Base-by-base conservation (phyloP, 2,797 vertebrate species). In the Myotis vivesi region DNA sequence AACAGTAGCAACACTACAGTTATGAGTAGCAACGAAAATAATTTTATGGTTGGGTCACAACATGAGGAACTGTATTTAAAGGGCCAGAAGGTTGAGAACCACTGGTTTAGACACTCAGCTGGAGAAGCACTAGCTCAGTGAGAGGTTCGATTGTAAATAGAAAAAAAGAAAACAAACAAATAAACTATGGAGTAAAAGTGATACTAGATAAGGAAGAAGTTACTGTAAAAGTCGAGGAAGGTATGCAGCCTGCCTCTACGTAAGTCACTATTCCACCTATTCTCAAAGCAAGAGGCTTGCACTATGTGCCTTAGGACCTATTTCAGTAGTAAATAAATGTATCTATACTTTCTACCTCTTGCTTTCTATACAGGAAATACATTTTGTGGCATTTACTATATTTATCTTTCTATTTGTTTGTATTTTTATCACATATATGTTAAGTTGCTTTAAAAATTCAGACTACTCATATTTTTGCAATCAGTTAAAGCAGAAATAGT, bases 391-490 rank as follows among this genome's bases (percentile, higher is more conserved):
- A 41, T 30, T 77, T 75, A 30, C 23, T 86, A 17, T 36, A 84
- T n/a, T 79, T 55, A 84, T 77, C 86, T 79, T 86, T 91, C 33
- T 94, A 72, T n/a, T 66, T 81, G 36, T 80, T 89, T 75, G n/a
- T 33, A 49, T 44, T 76, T 64, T 80, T 79, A 76, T 20, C 55
- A 90, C 25, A 59, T 38, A 75, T 84, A 51, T 30, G n/a, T 81
- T 46, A 79, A 92, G 55, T 3, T 69, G 41, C 73, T 95, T 94
- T 88, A 92, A 80, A 87, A 85, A 36, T 49, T 90, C 44, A 57
- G 71, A 17, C 36, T 66, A 81, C 57, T 81, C 36, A 38, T 49
- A 89, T 46, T 57, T 91, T 46, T 83, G 36, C 46, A 80, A 90
- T 16, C 44, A 79, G 72, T 69, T 59, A 83, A 90, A 80, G 73